Evolutionary conservation across 2,888 invertebrate species (phyloP).

Genomic region (Eristalis tenax): DNA sequence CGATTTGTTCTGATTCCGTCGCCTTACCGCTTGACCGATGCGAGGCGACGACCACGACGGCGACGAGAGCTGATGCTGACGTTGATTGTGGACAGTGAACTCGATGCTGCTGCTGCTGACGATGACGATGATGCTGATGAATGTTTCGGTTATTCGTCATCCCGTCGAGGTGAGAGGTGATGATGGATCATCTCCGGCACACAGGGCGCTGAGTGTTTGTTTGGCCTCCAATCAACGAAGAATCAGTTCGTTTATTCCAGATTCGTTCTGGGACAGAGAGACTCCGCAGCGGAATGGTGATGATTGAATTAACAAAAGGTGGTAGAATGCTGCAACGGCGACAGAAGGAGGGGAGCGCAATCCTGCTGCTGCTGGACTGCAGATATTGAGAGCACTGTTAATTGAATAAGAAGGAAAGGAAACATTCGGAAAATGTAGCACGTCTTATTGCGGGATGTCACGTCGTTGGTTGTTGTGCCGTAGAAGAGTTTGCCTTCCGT

Average conservation of each 20-base stretch:
- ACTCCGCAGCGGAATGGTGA: slow-evolving; percentile 51
- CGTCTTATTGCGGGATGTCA: slow-evolving; percentile 62
- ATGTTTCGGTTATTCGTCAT: slow-evolving; percentile 59
- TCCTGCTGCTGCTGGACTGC: slow-evolving; percentile 16
- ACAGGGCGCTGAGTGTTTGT: slow-evolving; percentile 53
- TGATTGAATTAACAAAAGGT: slow-evolving; percentile 72
- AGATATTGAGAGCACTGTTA: slow-evolving; percentile 62
- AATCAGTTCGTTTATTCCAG: slow-evolving; percentile 69
- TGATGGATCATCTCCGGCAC: slow-evolving; percentile 43
- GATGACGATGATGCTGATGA: slow-evolving; percentile 51
- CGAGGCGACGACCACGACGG: not conserved
- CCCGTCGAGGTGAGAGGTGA: slow-evolving; percentile 52
- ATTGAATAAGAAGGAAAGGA: slow-evolving; percentile 69
- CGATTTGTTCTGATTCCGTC: slow-evolving; percentile 54
- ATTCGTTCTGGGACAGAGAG: slow-evolving; percentile 24
- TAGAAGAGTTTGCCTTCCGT: slow-evolving; percentile 30
- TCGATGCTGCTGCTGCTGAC: slow-evolving; percentile 35
- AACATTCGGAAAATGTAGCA: slow-evolving; percentile 63
- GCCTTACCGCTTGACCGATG: slow-evolving; percentile 27
- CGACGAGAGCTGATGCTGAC: slow-evolving; percentile 26
- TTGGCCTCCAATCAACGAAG: slow-evolving; percentile 70
- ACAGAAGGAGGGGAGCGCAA: slow-evolving; percentile 20
- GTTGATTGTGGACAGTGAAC: slow-evolving; percentile 31
- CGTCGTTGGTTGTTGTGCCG: slow-evolving; percentile 47
- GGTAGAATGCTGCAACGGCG: slow-evolving; percentile 65